These are phyloP conservation scores for Tonatia bakeri DNA, from an alignment of 2,113 vertebrate species.

Conservation along the genomic window DNA sequence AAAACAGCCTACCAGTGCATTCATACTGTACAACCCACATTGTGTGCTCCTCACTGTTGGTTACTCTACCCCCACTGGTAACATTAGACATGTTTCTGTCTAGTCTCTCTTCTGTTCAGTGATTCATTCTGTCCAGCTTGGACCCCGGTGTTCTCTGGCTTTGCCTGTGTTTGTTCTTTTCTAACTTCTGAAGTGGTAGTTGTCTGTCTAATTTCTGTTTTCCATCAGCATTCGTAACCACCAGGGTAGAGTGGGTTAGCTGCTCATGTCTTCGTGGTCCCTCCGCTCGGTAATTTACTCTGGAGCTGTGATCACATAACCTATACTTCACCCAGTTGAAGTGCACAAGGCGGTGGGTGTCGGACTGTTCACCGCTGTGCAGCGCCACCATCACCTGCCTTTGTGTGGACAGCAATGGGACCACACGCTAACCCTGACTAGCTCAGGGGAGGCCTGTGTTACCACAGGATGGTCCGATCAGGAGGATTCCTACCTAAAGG, in stretches of 20 bases:
- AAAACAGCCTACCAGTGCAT: background rate
- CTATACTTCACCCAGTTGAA: background rate
- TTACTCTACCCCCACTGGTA: background rate
- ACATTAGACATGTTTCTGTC: background rate
- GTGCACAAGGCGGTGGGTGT: background rate
- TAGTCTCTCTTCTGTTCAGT: background rate
- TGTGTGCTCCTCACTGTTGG: background rate
- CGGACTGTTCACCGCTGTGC: background rate
- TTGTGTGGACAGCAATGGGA: background rate
- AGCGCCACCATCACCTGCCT: background rate
- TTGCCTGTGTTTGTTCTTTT: background rate
- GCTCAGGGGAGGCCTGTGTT: too few relatives aligned
- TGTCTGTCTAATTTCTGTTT: background rate
- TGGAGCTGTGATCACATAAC: background rate
- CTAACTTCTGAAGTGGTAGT: background rate
- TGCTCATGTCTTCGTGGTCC: background rate
- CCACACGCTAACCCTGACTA: too few relatives aligned
- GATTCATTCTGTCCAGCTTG: background rate
- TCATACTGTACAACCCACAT: background rate
- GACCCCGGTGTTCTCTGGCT: background rate
- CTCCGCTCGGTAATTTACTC: background rate
- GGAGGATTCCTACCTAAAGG: too few relatives aligned
- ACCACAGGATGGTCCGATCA: too few relatives aligned
- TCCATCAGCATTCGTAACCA: background rate
- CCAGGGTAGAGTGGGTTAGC: background rate